Conservation (phyloP, 2,113 vertebrate genomes). For the Tragelaphus strepsiceros region DNA sequence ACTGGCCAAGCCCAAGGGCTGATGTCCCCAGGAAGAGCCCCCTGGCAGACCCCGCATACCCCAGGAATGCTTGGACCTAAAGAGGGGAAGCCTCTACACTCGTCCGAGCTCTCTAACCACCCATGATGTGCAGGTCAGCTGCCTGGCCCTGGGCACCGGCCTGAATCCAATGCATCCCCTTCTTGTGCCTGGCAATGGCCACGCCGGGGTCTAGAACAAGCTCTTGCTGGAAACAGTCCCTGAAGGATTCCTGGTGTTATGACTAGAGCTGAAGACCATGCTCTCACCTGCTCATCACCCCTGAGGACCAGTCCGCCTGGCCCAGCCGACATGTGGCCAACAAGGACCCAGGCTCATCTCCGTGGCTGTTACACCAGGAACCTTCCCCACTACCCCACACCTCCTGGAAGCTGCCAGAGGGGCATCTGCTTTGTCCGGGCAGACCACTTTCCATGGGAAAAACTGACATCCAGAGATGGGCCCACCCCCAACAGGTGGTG, state of each 20-base stretch:
- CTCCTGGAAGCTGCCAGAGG: background rate
- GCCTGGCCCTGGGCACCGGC: rapidly evolving
- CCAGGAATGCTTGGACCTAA: background rate
- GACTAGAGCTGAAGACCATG: background rate
- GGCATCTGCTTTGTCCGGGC: rapidly evolving
- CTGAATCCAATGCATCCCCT: background rate
- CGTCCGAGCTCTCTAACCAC: background rate
- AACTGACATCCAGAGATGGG: background rate
- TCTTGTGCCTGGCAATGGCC: background rate
- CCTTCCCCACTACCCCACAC: rapidly evolving
- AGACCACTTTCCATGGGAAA: background rate
- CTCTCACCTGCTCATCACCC: rapidly evolving
- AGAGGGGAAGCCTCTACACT: rapidly evolving
- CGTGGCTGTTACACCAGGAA: rapidly evolving
- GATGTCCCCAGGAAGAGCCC: background rate
- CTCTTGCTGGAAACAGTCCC: rapidly evolving
- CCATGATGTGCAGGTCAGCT: rapidly evolving
- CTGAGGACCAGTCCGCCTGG: rapidly evolving
- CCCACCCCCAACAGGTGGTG: background rate
- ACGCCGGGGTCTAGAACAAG: rapidly evolving
- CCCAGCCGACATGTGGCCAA: background rate
- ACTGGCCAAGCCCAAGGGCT: background rate
- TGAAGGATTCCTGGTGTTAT: background rate
- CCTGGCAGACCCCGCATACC: background rate
- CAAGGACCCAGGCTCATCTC: background rate